Conservation (phyloP, 2,113 vertebrate genomes). For the Oncorhynchus masou region DNA sequence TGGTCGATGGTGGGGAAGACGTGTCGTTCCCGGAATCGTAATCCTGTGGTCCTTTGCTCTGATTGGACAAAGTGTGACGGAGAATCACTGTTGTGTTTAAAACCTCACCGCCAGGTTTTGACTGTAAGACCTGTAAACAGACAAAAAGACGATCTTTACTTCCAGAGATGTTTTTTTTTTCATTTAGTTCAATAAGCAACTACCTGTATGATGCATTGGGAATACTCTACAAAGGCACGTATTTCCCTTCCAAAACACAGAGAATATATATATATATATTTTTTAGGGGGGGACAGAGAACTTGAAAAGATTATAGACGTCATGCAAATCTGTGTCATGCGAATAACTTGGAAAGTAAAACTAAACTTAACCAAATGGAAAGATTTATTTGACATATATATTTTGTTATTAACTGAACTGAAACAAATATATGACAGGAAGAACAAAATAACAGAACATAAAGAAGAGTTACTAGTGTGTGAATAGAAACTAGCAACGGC, state of each 20-base stretch:
- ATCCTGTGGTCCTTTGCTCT: conserved; percentile 80
- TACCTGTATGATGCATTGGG: conserved; percentile 84
- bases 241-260: conserved; percentile 68
- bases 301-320: conserved; percentile 66
- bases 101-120: conserved; percentile 76
- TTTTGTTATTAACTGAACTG: conserved; percentile 36
- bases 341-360: conserved; percentile 54
- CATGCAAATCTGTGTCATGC: conserved; percentile 84
- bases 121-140: conserved; percentile 89
- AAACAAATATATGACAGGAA: conserved; percentile 60
- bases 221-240: conserved; percentile 67
- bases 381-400: no score
- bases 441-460: conserved; percentile 52
- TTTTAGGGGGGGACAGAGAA: conserved; percentile 53
- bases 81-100: conserved; percentile 79
- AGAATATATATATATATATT: conserved; percentile 42
- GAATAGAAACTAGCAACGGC: conserved; percentile 68
- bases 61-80: conserved; percentile 67
- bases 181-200: conserved; percentile 42
- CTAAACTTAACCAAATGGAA: conserved; percentile 49
- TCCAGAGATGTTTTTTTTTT: neutral
- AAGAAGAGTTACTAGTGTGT: conserved; percentile 56
- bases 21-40: conserved; percentile 98
- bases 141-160: conserved; percentile 72
- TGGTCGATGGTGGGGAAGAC: conserved; percentile 88